phyloP scores from a whole-genome alignment of 1,140 invertebrate genomes.

The Teleopsis dalmanni region DNA sequence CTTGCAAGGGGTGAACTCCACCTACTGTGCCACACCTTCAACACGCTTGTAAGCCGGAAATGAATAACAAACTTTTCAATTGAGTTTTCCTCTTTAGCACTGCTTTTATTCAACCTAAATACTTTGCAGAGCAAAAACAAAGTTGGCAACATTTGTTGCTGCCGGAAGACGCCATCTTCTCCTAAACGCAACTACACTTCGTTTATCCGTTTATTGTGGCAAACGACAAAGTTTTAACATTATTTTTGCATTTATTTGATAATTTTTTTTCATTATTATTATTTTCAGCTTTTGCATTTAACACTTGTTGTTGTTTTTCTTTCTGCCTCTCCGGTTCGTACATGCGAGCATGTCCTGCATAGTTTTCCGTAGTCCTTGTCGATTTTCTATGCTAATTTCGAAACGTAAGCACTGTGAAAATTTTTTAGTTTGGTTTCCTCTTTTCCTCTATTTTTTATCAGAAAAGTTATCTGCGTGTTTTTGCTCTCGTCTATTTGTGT shows the following conservation, averaged over 20 bases:
- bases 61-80: conserved; percentile 12
- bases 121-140: neutral
- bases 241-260: conserved; percentile 3
- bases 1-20: too few relatives aligned
- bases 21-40: too few relatives aligned
- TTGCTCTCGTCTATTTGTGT: too few relatives aligned
- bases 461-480: too few relatives aligned
- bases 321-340: too few relatives aligned
- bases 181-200: neutral
- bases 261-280: neutral
- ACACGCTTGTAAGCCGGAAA: conserved; percentile 5
- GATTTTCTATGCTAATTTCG: too few relatives aligned
- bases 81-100: conserved; percentile 9
- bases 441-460: too few relatives aligned
- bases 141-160: neutral
- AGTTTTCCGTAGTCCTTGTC: too few relatives aligned
- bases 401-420: too few relatives aligned
- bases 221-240: conserved; percentile 1
- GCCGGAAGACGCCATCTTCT: neutral
- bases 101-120: neutral
- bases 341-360: too few relatives aligned
- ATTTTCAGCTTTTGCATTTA: neutral
- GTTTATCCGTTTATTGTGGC: neutral
- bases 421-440: too few relatives aligned
- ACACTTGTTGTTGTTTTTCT: too few relatives aligned